Evolutionary conservation across 1,140 invertebrate species (phyloP).

Genomic region (Lutraria rhynchaena): DNA sequence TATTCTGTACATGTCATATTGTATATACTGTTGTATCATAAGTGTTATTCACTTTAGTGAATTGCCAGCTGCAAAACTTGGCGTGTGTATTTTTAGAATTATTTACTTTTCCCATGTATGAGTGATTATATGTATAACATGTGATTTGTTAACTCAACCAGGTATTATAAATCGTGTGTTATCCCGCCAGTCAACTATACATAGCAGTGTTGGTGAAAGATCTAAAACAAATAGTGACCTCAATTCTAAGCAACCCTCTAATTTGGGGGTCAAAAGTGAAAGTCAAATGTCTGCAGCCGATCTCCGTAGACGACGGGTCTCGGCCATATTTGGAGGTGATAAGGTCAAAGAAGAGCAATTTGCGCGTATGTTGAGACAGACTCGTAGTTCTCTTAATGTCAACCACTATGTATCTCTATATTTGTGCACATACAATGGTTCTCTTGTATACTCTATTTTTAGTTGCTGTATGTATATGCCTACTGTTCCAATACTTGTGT

Average conservation of each 20-base stretch:
- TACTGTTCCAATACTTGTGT: too few relatives aligned
- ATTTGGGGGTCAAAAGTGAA: not conserved
- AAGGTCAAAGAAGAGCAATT: slow-evolving; percentile 42
- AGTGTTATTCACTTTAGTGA: too few relatives aligned
- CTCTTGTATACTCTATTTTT: not conserved
- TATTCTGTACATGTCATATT: too few relatives aligned
- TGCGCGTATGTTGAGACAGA: slow-evolving; percentile 45
- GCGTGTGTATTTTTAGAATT: too few relatives aligned
- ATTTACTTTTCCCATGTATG: too few relatives aligned
- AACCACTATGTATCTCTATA: slow-evolving; percentile 26
- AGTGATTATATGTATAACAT: too few relatives aligned
- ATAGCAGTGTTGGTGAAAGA: slow-evolving; percentile 22
- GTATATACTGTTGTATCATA: too few relatives aligned
- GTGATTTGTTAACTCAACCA: not conserved
- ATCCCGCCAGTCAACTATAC: slow-evolving; percentile 39
- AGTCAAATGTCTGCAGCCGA: slow-evolving; percentile 31
- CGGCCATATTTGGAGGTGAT: slow-evolving; percentile 46
- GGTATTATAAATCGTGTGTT: slow-evolving; percentile 43
- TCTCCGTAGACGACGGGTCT: slow-evolving; percentile 26
- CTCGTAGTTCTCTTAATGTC: not conserved
- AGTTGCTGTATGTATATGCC: too few relatives aligned
- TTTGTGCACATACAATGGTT: slow-evolving; percentile 10
- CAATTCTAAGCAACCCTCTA: slow-evolving; percentile 9
- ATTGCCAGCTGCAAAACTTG: too few relatives aligned
- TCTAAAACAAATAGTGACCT: slow-evolving; percentile 35